These are phyloP conservation scores for Erythrocercus mccallii DNA, from an alignment of 2,113 vertebrate species.

Conservation along the genomic window DNA sequence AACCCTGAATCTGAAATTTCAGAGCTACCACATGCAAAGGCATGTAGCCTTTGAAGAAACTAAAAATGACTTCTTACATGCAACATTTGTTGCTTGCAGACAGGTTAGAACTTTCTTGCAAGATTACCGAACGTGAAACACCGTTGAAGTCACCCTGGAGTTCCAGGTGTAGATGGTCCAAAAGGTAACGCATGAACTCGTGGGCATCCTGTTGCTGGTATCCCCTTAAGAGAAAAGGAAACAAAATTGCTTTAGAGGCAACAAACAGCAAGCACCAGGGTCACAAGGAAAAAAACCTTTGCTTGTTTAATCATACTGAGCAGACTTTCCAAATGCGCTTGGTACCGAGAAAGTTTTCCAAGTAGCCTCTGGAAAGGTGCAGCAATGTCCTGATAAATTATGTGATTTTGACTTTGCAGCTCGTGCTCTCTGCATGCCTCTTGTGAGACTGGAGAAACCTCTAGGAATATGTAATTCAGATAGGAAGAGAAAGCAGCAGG, in stretches of 20 bases:
- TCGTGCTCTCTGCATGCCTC: rapidly evolving
- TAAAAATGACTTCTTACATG: constrained; percentile 79
- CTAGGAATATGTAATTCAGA: not conserved
- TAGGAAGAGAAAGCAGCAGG: not conserved
- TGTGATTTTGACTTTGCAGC: not conserved
- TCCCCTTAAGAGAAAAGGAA: constrained; percentile 77
- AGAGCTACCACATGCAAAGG: not conserved
- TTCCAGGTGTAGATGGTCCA: constrained; percentile 98
- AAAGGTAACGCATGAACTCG: constrained; percentile 96
- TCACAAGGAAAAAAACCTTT: not conserved
- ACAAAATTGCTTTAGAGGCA: not conserved
- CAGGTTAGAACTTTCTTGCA: constrained; percentile 78
- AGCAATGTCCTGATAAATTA: not conserved
- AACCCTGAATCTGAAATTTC: not conserved
- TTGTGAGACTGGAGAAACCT: not conserved
- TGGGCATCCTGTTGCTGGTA: constrained; percentile 99
- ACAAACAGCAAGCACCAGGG: not conserved
- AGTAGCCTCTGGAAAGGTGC: not conserved
- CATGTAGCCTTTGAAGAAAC: not conserved
- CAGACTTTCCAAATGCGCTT: not conserved
- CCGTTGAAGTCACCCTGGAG: constrained; percentile 89
- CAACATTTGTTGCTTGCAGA: constrained; percentile 84
- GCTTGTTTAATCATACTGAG: not conserved
- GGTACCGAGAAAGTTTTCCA: not conserved
- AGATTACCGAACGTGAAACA: constrained; percentile 74